A percentile compares a stretch with the other conserved stretches of the same genome.
phyloP scores from a whole-genome alignment of 1,140 invertebrate species.

The Dolichoris vasculosae region DNA sequence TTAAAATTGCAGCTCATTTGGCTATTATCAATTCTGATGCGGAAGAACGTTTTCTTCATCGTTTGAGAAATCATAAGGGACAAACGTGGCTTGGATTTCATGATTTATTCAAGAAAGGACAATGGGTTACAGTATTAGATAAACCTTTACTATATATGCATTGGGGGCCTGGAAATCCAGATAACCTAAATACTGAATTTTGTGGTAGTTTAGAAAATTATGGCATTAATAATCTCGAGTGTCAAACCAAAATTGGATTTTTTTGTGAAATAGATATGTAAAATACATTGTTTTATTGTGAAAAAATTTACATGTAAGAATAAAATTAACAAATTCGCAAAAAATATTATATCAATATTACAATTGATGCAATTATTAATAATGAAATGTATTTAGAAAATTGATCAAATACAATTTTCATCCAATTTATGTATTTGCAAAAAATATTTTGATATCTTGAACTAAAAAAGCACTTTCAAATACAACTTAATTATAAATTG shows the following conservation, averaged over 20 bases:
- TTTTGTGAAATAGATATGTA: background rate
- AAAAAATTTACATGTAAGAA: too few relatives aligned
- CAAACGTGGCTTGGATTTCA: background rate
- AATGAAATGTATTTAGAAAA: too few relatives aligned
- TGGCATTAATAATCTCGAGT: background rate
- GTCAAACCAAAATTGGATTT: background rate
- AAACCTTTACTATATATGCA: background rate
- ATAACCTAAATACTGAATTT: background rate
- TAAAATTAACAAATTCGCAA: too few relatives aligned
- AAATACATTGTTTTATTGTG: too few relatives aligned
- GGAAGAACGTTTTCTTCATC: background rate
- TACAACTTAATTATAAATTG: too few relatives aligned
- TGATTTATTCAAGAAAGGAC: background rate
- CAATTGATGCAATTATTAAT: too few relatives aligned
- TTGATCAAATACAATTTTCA: too few relatives aligned
- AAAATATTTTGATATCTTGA: too few relatives aligned
- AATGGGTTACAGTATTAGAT: background rate
- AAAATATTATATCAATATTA: too few relatives aligned
- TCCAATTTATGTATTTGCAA: too few relatives aligned
- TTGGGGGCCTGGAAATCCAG: background rate
- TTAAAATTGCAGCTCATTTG: background rate
- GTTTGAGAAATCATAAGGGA: too few relatives aligned
- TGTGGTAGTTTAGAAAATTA: background rate
- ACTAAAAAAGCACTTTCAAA: too few relatives aligned
- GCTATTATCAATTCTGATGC: background rate